Evolutionary conservation across 37 sponge, comb jelly and placozoan genomes (phyloP).

Genomic region (Lycopodina hypogea): DNA sequence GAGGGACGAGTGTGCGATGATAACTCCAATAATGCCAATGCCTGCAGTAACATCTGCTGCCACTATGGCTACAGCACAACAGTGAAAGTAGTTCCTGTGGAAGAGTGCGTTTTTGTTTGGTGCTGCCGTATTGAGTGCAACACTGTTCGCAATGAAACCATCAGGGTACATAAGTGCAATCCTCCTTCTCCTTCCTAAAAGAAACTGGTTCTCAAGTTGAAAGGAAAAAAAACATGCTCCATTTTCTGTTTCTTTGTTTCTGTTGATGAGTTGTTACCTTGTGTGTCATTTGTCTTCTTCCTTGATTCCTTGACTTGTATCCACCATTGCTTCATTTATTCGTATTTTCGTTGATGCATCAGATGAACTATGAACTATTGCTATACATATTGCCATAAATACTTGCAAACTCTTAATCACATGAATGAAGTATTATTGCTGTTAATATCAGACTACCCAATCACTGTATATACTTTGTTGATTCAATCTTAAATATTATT

Average conservation of each 20-base stretch:
- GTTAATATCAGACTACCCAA: no score
- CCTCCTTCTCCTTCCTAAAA: neutral
- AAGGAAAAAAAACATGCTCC: neutral
- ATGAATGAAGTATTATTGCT: no score
- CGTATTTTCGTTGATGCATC: no score
- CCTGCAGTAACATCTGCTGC: conserved; percentile 44
- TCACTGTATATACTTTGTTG: no score
- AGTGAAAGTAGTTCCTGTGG: neutral
- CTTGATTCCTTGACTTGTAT: no score
- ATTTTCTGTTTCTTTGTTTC: neutral
- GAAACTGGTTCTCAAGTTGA: no score
- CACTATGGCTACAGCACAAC: neutral
- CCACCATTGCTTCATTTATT: no score
- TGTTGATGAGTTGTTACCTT: neutral
- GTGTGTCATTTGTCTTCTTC: neutral
- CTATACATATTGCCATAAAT: no score
- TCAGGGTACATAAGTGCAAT: conserved; percentile 24
- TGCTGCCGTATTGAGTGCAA: conserved; percentile 59
- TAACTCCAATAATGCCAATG: neutral
- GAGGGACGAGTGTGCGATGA: conserved; percentile 13
- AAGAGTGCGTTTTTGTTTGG: conserved; percentile 51
- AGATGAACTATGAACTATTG: no score
- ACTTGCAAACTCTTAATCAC: no score
- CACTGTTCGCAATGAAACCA: neutral
- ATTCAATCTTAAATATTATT: no score